Percentiles rank a stretch among this genome's conserved stretches.
phyloP scores from a whole-genome alignment of 2,888 invertebrate species.

The Spilosoma lubricipeda region DNA sequence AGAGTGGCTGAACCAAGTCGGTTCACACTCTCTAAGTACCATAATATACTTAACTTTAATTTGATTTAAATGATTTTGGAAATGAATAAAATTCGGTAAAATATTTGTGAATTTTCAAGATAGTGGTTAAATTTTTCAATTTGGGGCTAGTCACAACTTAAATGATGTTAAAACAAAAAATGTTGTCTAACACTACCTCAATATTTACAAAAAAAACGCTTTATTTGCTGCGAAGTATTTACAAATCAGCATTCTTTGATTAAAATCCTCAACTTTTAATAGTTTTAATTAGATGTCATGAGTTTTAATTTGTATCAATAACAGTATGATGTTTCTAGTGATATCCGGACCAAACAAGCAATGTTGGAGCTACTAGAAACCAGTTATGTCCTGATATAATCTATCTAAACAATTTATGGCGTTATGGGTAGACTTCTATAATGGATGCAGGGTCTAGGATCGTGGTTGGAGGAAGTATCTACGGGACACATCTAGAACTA shows the following conservation, averaged over 20 bases:
- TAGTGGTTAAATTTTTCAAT: not conserved
- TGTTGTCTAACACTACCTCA: too few species aligned
- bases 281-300: constrained; percentile 31
- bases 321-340: constrained; percentile 12
- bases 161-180: not conserved
- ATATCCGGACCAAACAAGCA: constrained; percentile 31
- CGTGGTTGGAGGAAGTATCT: not conserved
- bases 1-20: too few species aligned
- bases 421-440: constrained; percentile 16
- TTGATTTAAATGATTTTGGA: too few species aligned
- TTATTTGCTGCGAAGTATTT: not conserved
- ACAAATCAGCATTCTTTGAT: not conserved
- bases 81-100: not conserved
- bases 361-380: constrained; percentile 21
- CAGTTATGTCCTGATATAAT: constrained; percentile 27
- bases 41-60: too few species aligned
- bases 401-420: constrained; percentile 30
- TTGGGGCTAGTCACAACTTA: not conserved
- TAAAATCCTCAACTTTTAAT: constrained; percentile 12
- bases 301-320: constrained; percentile 22
- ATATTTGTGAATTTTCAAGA: not conserved
- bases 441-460: not conserved
- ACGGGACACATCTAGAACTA: too few species aligned
- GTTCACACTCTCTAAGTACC: too few species aligned
- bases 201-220: not conserved